Evolutionary conservation across 64 coral and sea anemone genomes (phyloP).

Genomic region (Hydrozoanthus tunicans): DNA sequence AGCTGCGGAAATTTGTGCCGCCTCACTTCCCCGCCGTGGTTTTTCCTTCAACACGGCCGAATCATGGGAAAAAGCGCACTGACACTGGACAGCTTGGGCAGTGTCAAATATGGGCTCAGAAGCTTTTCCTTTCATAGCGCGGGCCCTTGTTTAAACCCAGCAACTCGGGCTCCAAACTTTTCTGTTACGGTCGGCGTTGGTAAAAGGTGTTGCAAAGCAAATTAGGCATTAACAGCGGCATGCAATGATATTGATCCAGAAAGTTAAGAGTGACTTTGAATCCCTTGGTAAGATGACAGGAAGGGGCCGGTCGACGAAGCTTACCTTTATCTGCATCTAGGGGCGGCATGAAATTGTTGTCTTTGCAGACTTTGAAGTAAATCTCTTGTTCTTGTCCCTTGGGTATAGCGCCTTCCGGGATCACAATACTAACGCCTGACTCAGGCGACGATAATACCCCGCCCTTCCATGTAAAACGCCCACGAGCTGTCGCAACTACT

Average conservation of each 20-base stretch:
- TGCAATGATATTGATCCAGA: neutral
- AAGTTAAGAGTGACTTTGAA: slow-evolving; percentile 50
- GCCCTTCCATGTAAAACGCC: slow-evolving; percentile 91
- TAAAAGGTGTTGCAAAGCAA: no score
- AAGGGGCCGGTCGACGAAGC: neutral
- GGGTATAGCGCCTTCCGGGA: slow-evolving; percentile 95
- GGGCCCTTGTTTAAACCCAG: no score
- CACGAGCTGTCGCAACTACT: slow-evolving; percentile 95
- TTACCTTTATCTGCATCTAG: slow-evolving; percentile 95
- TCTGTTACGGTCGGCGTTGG: no score
- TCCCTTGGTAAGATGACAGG: slow-evolving; percentile 13
- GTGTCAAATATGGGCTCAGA: no score
- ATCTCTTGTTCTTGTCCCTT: slow-evolving; percentile 91
- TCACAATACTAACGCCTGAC: slow-evolving; percentile 94
- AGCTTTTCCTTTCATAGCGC: no score
- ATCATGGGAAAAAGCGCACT: no score
- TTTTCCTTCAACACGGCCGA: no score
- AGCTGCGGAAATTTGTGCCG: no score
- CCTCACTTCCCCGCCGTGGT: no score
- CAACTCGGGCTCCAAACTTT: no score
- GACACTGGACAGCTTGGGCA: no score
- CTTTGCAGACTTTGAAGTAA: slow-evolving; percentile 99
- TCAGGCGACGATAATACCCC: slow-evolving; percentile 90
- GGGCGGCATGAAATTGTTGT: slow-evolving; percentile 97
- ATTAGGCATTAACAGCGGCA: neutral